phyloP scores from a whole-genome alignment of 2,888 invertebrate species.

The Julus scandinavius region DNA sequence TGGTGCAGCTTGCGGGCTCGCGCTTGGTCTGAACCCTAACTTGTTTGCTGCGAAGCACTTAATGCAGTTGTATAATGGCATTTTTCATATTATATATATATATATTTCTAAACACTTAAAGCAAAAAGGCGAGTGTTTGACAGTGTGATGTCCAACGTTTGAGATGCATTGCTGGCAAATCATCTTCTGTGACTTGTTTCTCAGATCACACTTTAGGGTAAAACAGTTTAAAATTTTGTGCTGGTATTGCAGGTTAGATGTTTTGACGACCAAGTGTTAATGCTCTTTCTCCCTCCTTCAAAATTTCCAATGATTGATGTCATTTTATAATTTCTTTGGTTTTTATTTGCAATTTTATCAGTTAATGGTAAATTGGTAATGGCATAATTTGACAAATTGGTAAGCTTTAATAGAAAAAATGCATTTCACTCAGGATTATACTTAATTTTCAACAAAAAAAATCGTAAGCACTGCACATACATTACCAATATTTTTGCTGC shows the following conservation, averaged over 20 bases:
- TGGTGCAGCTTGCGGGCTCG: constrained; percentile 34
- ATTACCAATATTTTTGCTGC: constrained; percentile 42
- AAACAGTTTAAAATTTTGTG: neutral
- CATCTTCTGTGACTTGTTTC: constrained; percentile 9
- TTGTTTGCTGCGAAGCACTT: constrained; percentile 23
- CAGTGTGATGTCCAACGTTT: neutral
- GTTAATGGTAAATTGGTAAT: constrained; percentile 14
- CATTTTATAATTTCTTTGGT: neutral
- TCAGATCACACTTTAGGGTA: neutral
- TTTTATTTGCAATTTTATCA: constrained; percentile 6
- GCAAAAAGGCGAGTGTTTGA: neutral
- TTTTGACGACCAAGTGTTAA: constrained; percentile 50
- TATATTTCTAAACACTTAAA: constrained; percentile 22
- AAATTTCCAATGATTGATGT: constrained; percentile 17
- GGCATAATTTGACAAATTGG: constrained; percentile 37
- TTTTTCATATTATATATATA: constrained; percentile 43
- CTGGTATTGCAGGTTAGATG: constrained; percentile 49
- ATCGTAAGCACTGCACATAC: neutral
- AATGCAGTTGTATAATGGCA: constrained; percentile 1
- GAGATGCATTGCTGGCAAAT: constrained; percentile 23
- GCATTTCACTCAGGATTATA: neutral
- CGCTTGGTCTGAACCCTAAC: constrained; percentile 49
- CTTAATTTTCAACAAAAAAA: neutral
- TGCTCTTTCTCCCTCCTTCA: constrained; percentile 33
- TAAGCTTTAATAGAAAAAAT: neutral